These are phyloP conservation scores for Clusia tigrina DNA, from an alignment of 2,888 invertebrate genomes.

Conservation along the genomic window DNA sequence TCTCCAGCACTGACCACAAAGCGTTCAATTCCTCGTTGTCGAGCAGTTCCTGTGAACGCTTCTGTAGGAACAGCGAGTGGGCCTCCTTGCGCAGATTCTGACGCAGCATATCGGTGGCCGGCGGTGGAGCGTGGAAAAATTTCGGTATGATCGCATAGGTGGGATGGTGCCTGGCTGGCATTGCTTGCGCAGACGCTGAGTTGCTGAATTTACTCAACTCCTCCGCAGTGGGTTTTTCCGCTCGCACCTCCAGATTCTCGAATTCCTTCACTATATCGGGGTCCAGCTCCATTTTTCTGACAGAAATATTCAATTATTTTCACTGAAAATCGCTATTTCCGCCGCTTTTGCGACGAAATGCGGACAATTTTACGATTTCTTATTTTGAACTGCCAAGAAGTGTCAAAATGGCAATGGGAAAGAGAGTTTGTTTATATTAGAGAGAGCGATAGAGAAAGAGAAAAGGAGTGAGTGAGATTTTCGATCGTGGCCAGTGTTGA, in stretches of 20 bases:
- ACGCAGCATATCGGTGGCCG: constrained; percentile 77
- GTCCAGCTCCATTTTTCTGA: constrained; percentile 50
- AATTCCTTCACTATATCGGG: constrained; percentile 52
- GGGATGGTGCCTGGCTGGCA: constrained; percentile 36
- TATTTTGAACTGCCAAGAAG: constrained; percentile 13
- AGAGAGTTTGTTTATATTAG: neutral
- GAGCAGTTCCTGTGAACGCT: constrained; percentile 82
- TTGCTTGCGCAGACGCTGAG: neutral
- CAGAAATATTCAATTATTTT: neutral
- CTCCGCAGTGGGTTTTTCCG: constrained; percentile 34
- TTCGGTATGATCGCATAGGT: constrained; percentile 73
- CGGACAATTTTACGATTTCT: neutral
- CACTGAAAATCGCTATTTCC: neutral
- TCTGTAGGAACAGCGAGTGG: constrained; percentile 84
- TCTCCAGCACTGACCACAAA: constrained; percentile 84
- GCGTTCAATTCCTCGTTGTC: constrained; percentile 88
- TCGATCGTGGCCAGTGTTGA: too few species aligned
- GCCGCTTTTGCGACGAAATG: neutral
- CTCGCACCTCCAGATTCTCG: constrained; percentile 43
- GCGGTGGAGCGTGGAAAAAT: constrained; percentile 80
- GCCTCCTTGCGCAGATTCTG: constrained; percentile 89
- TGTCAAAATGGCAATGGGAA: constrained; percentile 4
- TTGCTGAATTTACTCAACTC: constrained; percentile 42
- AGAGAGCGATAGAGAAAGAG: too few species aligned
- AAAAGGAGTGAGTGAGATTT: too few species aligned